phyloP scores from a whole-genome alignment of 1,140 invertebrate genomes.

The Ceratoteleas bidentatus region DNA sequence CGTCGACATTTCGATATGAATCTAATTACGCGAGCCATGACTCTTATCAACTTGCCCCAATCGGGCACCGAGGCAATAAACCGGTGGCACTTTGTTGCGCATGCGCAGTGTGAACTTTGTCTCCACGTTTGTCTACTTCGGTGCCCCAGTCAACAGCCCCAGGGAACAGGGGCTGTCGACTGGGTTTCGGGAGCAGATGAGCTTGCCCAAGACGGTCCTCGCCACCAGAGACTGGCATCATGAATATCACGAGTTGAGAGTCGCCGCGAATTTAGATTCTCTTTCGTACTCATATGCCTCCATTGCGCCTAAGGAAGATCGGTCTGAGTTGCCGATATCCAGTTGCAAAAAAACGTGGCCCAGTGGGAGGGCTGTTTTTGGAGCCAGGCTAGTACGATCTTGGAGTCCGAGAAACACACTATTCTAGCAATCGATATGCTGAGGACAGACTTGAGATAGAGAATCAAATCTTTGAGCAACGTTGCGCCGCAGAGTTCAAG shows the following conservation, averaged over 20 bases:
- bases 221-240: background rate
- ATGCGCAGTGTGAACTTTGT: background rate
- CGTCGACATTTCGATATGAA: background rate
- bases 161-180: too few species aligned
- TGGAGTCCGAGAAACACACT: background rate
- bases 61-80: background rate
- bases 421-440: background rate
- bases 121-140: too few species aligned
- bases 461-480: conserved; percentile 1
- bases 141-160: too few species aligned
- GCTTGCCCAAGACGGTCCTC: background rate
- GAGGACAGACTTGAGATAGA: background rate
- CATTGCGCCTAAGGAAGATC: background rate
- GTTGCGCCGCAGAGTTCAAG: conserved; percentile 21
- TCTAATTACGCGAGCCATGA: background rate
- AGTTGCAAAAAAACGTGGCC: background rate
- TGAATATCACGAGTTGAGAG: too few species aligned
- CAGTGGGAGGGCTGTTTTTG: background rate
- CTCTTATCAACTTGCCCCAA: background rate
- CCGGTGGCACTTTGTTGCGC: background rate
- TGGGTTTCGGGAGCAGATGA: background rate
- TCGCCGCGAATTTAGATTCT: background rate
- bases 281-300: background rate
- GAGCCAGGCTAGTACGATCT: conserved; percentile 1
- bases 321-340: background rate